These are phyloP conservation scores for Xestoiulus laeticollis DNA, from an alignment of 2,888 invertebrate species.

Conservation along the genomic window DNA sequence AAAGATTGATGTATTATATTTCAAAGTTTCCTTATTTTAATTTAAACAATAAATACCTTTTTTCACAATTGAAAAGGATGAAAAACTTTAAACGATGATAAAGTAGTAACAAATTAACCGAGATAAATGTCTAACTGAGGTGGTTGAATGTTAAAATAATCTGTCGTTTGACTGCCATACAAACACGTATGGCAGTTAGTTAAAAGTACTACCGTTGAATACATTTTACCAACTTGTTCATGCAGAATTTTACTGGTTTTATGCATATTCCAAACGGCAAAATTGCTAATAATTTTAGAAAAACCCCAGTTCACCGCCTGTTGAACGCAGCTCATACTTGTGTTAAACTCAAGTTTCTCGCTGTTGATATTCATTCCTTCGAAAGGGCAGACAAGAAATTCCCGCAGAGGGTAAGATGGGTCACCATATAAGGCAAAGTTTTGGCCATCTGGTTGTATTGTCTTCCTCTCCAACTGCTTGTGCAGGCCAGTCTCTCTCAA, in stretches of 20 bases:
- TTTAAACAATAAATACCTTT: too few relatives aligned
- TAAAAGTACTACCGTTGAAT: conserved; percentile 55
- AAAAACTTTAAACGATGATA: too few relatives aligned
- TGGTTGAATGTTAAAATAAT: not conserved
- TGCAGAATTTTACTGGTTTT: conserved; percentile 56
- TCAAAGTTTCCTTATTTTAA: too few relatives aligned
- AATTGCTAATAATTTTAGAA: conserved; percentile 53
- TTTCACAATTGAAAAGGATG: too few relatives aligned
- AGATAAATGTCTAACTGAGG: not conserved
- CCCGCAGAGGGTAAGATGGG: conserved; percentile 42
- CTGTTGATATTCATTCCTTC: not conserved
- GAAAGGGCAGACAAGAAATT: not conserved
- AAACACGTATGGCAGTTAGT: conserved; percentile 57
- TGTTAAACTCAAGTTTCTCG: conserved; percentile 55
- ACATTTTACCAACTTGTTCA: conserved; percentile 57
- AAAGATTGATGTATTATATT: too few relatives aligned
- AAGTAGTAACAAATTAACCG: too few relatives aligned
- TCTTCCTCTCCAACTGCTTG: not conserved
- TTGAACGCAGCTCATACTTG: conserved; percentile 54
- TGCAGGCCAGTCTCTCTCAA: conserved; percentile 46
- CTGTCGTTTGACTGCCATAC: conserved; percentile 53
- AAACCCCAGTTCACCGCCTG: conserved; percentile 56
- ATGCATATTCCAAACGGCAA: conserved; percentile 56
- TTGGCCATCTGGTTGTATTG: not conserved
- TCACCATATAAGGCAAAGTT: conserved; percentile 47